Conservation (phyloP, 2,113 vertebrate genomes). For the Otocyon megalotis region DNA sequence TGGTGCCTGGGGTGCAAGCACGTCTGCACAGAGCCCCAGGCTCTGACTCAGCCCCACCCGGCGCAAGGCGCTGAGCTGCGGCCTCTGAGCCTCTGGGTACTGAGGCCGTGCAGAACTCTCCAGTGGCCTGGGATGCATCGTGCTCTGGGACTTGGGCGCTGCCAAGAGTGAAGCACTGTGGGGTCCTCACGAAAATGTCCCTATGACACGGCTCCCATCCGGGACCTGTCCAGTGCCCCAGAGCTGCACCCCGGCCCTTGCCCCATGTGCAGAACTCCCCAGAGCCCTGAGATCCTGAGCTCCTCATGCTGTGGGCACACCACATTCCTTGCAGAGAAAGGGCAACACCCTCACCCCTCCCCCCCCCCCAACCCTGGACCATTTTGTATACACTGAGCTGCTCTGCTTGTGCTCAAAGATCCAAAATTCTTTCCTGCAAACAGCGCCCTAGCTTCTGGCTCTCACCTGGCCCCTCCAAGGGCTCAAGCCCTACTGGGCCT, state of each 20-base stretch:
- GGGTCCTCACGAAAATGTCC: not conserved
- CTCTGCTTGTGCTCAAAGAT: not conserved
- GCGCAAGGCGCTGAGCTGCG: not conserved
- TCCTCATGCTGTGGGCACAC: not conserved
- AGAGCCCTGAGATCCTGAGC: not conserved
- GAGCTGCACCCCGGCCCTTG: not conserved
- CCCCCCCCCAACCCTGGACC: accelerated
- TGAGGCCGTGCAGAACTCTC: not conserved
- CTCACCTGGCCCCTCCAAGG: not conserved
- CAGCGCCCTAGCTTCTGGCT: not conserved
- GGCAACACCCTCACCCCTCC: not conserved
- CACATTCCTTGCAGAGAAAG: not conserved
- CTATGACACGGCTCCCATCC: not conserved
- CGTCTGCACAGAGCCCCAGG: not conserved
- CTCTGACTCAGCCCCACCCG: not conserved
- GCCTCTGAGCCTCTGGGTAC: not conserved
- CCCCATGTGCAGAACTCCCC: not conserved
- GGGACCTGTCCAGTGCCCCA: not conserved
- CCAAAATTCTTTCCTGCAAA: not conserved
- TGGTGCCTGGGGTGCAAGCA: not conserved
- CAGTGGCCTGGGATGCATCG: not conserved
- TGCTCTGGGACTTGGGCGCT: not conserved
- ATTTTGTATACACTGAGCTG: not conserved
- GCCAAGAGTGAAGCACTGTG: not conserved
- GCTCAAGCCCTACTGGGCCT: not conserved